These are phyloP conservation scores for Pantelozetes paolii DNA, from an alignment of 2,888 invertebrate species.

Conservation along the genomic window DNA sequence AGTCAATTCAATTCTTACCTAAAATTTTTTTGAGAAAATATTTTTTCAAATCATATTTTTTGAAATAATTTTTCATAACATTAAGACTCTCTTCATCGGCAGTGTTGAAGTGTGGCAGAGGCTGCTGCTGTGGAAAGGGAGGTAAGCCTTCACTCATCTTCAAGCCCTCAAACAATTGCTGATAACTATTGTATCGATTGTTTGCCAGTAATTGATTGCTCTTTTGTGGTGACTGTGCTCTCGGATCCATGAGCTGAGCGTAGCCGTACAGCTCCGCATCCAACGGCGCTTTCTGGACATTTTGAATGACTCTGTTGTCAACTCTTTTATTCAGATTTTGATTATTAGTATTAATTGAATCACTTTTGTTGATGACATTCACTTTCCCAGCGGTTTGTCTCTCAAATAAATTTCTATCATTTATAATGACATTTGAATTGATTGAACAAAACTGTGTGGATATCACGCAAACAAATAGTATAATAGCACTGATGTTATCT, in stretches of 20 bases:
- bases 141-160: not conserved
- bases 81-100: constrained; percentile 1
- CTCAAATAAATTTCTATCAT: not conserved
- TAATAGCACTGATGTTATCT: not conserved
- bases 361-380: not conserved
- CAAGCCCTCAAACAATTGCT: not conserved
- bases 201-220: not conserved
- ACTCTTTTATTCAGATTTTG: not conserved
- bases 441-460: not conserved
- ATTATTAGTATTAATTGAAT: not conserved
- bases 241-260: not conserved
- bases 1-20: constrained; percentile 26
- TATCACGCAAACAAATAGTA: not conserved
- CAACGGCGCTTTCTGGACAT: not conserved
- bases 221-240: not conserved
- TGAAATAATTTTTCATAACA: constrained; percentile 22
- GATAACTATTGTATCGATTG: not conserved
- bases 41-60: constrained; percentile 39
- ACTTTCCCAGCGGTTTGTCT: not conserved
- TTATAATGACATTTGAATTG: not conserved
- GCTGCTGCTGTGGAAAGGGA: not conserved
- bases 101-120: not conserved
- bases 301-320: not conserved
- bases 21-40: constrained; percentile 39
- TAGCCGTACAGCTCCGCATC: not conserved